These are phyloP conservation scores for Tympanuchus pallidicinctus DNA, from an alignment of 2,113 vertebrate genomes.

Conservation along the genomic window DNA sequence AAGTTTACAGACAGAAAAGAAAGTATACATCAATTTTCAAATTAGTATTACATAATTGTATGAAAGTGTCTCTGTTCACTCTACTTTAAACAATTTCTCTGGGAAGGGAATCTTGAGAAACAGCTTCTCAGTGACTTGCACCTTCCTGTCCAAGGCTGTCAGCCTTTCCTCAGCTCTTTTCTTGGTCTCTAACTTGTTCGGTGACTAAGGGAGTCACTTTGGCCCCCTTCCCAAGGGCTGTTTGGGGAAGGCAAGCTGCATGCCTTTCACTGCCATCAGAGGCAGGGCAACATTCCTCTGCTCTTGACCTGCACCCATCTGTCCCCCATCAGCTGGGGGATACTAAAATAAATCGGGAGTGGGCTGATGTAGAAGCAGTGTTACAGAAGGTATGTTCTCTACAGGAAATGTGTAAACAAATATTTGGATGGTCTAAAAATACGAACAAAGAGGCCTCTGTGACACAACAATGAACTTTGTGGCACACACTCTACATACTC, in stretches of 20 bases:
- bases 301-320: slow-evolving; percentile 53
- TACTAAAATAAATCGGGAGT: slow-evolving; percentile 61
- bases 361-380: slow-evolving; percentile 20
- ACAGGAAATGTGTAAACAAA: slow-evolving; percentile 63
- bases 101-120: neutral
- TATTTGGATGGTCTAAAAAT: slow-evolving; percentile 57
- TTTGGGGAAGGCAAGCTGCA: neutral
- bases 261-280: slow-evolving; percentile 6
- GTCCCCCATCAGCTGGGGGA: slow-evolving; percentile 57
- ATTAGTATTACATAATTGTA: neutral
- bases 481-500: neutral
- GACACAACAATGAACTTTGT: neutral
- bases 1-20: neutral
- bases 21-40: neutral
- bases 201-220: neutral
- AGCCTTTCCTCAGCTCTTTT: neutral
- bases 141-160: neutral
- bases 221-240: neutral
- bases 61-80: neutral
- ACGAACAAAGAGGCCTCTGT: neutral
- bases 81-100: neutral
- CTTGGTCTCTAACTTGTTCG: neutral
- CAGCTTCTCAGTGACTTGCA: neutral
- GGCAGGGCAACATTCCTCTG: slow-evolving; percentile 68
- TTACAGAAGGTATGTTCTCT: slow-evolving; percentile 33